phyloP scores from a whole-genome alignment of 1,140 invertebrate genomes.

The Dreissena rostriformis region DNA sequence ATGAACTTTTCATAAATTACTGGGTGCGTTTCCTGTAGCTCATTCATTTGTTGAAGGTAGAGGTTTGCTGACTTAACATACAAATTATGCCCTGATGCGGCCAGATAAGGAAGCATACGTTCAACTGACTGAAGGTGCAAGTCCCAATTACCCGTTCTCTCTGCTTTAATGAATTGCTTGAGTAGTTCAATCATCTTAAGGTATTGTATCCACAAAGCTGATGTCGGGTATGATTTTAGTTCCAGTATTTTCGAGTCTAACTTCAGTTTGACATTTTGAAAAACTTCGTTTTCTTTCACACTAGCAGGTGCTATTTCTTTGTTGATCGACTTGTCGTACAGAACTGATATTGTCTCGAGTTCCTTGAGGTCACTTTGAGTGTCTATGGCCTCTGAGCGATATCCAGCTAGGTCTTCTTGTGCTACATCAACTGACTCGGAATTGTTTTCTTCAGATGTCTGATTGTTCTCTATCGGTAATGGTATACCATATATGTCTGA shows the following conservation, averaged over 20 bases:
- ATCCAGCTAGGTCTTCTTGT: not conserved
- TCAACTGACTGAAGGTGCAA: conserved; percentile 61
- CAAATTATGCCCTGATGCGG: conserved; percentile 80
- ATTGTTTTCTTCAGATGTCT: no score
- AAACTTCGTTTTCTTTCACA: not conserved
- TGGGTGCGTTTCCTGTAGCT: conserved; percentile 62
- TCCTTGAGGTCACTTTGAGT: not conserved
- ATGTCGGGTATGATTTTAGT: conserved; percentile 8
- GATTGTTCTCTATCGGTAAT: no score
- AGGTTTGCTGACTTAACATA: conserved; percentile 82
- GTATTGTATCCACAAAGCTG: conserved; percentile 60
- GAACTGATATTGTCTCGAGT: not conserved
- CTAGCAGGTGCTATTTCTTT: not conserved
- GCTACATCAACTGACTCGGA: no score
- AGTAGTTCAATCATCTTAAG: conserved; percentile 62
- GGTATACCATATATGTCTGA: conserved; percentile 79
- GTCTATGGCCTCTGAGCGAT: not conserved
- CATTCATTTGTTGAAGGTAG: conserved; percentile 81
- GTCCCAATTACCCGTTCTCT: conserved; percentile 66
- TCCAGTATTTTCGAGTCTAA: conserved; percentile 3
- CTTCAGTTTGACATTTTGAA: not conserved
- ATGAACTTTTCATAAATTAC: conserved; percentile 68
- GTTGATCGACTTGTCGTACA: not conserved
- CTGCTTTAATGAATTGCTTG: conserved; percentile 58
- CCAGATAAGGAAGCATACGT: conserved; percentile 80